Evolutionary conservation across 1,140 invertebrate species (phyloP), one percentile per base, ranked within the genome.

Genomic region (Trichogramma pretiosum): DNA sequence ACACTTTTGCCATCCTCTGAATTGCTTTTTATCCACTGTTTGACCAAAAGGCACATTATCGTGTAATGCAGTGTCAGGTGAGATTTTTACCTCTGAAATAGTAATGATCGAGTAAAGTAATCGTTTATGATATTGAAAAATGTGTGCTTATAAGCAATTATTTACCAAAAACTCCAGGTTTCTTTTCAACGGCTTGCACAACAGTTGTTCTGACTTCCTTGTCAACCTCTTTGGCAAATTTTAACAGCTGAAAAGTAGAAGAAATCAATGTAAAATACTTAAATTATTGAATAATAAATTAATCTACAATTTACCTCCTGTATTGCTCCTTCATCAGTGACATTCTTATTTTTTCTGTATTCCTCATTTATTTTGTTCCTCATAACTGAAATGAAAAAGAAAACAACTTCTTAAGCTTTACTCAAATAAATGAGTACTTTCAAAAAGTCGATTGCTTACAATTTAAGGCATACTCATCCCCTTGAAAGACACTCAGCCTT

Each of bases 311-410:
- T 65, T 72, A 82, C 79, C 58, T 79, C 74, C 53, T 68, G 54
- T 50, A 83, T 78, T 30, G 74, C 54, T 42, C 64, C 62, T 48
- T 56, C 46, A 53, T 83, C 70, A 32, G 60, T 61, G 10, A 82
- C 59, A 57, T 73, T 52, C 64, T 74, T 79, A 55, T 79, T 73
- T 66, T 83, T 83, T 43, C 58, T 68, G 60, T 75, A 84, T 62
- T 82, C 81, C 37, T 77, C 72, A 61, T 84, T 83, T 44, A 85
- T 82, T 63, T 75, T 78, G 16, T 65, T 38, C 59, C 81, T 74
- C 5, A 69, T 68, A 51, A 58, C 73, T 75, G 43, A 56, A 57
- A 54, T 36, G 21, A 33, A 33, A 42, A 11, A 40, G 24, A 7
- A 53, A 18, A n/a, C 37, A 36, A 26, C 21, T 36, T 26, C 13